phyloP scores from a whole-genome alignment of 2,888 invertebrate species.

The Rhimphoctona megacephalus region DNA sequence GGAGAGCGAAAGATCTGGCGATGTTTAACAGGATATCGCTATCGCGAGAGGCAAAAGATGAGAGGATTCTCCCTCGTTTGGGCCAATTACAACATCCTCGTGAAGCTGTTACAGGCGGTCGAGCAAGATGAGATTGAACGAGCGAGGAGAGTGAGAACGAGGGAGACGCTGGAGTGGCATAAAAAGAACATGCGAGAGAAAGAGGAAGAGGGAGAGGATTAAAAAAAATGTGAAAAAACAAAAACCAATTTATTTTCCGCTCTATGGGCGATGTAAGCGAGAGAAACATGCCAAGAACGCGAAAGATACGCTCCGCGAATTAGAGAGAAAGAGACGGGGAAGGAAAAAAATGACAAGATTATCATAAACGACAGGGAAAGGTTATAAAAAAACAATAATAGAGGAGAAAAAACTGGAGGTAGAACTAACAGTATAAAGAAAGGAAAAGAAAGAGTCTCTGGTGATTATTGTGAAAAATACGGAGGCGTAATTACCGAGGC shows the following conservation, averaged over 20 bases:
- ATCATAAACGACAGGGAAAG: constrained; percentile 32
- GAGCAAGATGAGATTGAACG: constrained; percentile 39
- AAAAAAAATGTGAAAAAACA: constrained; percentile 7
- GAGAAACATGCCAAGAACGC: constrained; percentile 53
- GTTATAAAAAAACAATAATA: constrained; percentile 10
- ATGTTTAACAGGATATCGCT: constrained; percentile 48
- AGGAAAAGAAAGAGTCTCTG: constrained; percentile 59
- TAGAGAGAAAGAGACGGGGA: constrained; percentile 36
- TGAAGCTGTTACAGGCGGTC: constrained; percentile 49
- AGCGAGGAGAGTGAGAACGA: constrained; percentile 32
- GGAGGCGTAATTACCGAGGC: constrained; percentile 80
- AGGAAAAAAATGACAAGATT: constrained; percentile 31
- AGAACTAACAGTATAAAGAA: constrained; percentile 27
- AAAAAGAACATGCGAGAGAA: constrained; percentile 27
- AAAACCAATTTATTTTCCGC: constrained; percentile 65
- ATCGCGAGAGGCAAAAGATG: constrained; percentile 49
- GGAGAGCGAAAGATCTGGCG: constrained; percentile 28
- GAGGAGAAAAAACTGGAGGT: background rate
- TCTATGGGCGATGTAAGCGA: constrained; percentile 46
- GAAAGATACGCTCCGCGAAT: constrained; percentile 38
- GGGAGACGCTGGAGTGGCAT: constrained; percentile 28
- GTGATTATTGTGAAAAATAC: constrained; percentile 82
- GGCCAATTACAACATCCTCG: constrained; percentile 69
- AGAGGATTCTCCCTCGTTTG: constrained; percentile 54
- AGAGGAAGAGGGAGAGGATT: constrained; percentile 14